A percentile compares a stretch with the other conserved stretches of the same genome.
phyloP scores from a whole-genome alignment of 1,140 invertebrate genomes.

The Drosophila obscura region DNA sequence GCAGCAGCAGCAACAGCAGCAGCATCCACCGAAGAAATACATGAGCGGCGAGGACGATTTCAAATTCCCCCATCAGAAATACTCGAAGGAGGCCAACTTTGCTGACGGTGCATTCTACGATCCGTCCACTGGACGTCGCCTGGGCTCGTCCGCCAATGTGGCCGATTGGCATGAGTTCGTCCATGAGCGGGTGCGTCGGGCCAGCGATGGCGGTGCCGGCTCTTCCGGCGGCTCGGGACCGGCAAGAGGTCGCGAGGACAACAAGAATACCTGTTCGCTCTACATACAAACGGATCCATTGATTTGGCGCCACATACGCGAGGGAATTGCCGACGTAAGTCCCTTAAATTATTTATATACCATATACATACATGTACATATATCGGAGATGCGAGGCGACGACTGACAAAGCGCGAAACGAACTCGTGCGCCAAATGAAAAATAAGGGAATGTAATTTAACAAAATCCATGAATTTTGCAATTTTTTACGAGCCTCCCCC shows the following conservation, averaged over 20 bases:
- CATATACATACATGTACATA: too few relatives aligned
- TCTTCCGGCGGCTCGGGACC: conserved; percentile 57
- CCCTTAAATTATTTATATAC: background rate
- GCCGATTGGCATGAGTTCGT: conserved; percentile 78
- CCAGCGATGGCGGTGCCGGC: conserved; percentile 86
- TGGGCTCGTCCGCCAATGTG: conserved; percentile 60
- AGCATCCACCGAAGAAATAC: conserved; percentile 83
- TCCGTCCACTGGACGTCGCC: conserved; percentile 68
- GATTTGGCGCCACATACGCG: conserved; percentile 96
- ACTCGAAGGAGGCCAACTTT: conserved; percentile 83
- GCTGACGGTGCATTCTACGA: conserved; percentile 76
- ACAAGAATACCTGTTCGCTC: conserved; percentile 94
- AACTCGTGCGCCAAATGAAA: conserved; percentile 57
- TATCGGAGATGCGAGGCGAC: background rate
- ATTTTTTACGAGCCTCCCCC: conserved; percentile 66
- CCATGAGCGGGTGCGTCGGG: conserved; percentile 80
- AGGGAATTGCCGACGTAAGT: conserved; percentile 88
- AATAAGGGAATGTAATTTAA: conserved; percentile 25
- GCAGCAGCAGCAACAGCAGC: conserved; percentile 72
- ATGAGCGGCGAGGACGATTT: conserved; percentile 75
- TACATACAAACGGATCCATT: conserved; percentile 99
- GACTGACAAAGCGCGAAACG: too few relatives aligned
- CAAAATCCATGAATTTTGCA: conserved; percentile 71
- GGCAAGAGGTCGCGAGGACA: conserved; percentile 87
- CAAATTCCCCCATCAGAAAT: conserved; percentile 83